Conservation (phyloP, 2,797 vertebrate species). For the Ctenopoma multispine region DNA sequence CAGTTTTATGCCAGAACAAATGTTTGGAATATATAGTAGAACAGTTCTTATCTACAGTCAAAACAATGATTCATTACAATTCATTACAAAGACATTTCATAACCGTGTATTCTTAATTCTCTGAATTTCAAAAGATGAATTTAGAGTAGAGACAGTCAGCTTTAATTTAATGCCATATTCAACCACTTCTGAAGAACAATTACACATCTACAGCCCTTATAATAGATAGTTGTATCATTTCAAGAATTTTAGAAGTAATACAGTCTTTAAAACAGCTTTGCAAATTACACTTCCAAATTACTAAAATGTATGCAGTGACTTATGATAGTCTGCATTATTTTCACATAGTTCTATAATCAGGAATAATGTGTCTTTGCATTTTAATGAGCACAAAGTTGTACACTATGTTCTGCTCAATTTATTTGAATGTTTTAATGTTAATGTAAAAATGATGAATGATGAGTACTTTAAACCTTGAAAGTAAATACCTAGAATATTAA, state of each 20-base stretch:
- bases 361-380: constrained; percentile 32
- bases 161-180: constrained; percentile 51
- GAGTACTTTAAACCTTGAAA: constrained; percentile 13
- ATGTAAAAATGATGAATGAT: constrained; percentile 31
- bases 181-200: constrained; percentile 48
- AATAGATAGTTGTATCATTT: constrained; percentile 42
- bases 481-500: constrained; percentile 30
- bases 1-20: constrained; percentile 18
- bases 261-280: constrained; percentile 37
- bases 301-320: constrained; percentile 32
- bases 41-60: constrained; percentile 13
- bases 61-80: constrained; percentile 4
- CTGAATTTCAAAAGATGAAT: constrained; percentile 42
- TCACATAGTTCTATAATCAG: constrained; percentile 40
- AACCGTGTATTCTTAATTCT: constrained; percentile 18
- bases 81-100: constrained; percentile 43
- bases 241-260: constrained; percentile 39
- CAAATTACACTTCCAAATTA: constrained; percentile 46
- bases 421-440: constrained; percentile 17
- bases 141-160: constrained; percentile 34
- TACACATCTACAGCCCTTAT: constrained; percentile 36
- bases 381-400: constrained; percentile 29
- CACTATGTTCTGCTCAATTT: constrained; percentile 28
- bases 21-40: constrained; percentile 3
- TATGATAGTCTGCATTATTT: constrained; percentile 37